phyloP scores from a whole-genome alignment of 1,140 invertebrate species.

The Drosophila pallidifrons region DNA sequence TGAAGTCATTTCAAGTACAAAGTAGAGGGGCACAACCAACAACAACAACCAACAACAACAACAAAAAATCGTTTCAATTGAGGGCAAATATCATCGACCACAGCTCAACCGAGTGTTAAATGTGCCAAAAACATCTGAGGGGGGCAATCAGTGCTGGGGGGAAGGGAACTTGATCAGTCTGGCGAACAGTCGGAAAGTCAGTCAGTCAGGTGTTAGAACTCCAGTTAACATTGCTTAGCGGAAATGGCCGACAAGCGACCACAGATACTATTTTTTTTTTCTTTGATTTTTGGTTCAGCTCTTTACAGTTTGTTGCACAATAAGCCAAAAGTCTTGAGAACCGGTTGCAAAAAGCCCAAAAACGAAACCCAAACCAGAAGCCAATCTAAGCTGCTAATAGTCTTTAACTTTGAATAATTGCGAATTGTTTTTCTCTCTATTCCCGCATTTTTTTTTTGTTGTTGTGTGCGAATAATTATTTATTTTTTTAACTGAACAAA shows the following conservation, averaged over 20 bases:
- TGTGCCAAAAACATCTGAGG: slow-evolving; percentile 5
- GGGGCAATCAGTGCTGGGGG: not conserved
- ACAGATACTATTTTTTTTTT: not conserved
- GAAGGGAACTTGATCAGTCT: not conserved
- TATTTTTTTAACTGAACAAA: no score
- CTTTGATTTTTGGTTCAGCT: slow-evolving; percentile 13
- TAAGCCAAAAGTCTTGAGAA: slow-evolving; percentile 25
- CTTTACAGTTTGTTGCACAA: slow-evolving; percentile 58
- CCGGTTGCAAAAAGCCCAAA: slow-evolving; percentile 23
- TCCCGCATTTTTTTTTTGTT: not conserved
- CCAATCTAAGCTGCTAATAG: slow-evolving; percentile 32
- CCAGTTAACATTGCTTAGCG: slow-evolving; percentile 29
- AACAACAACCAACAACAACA: not conserved
- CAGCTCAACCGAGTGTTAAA: slow-evolving; percentile 30
- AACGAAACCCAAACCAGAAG: slow-evolving; percentile 25
- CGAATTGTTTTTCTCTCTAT: not conserved
- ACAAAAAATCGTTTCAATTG: slow-evolving; percentile 51
- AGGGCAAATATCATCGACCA: slow-evolving; percentile 49
- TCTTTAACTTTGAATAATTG: slow-evolving; percentile 28
- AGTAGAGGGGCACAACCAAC: not conserved
- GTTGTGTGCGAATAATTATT: not conserved
- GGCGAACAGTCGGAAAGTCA: not conserved
- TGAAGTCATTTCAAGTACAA: slow-evolving; percentile 74
- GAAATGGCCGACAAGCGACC: slow-evolving; percentile 53
- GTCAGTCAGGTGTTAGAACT: slow-evolving; percentile 38